phyloP scores from a whole-genome alignment of 2,888 invertebrate genomes.

The Lypha dubia region DNA sequence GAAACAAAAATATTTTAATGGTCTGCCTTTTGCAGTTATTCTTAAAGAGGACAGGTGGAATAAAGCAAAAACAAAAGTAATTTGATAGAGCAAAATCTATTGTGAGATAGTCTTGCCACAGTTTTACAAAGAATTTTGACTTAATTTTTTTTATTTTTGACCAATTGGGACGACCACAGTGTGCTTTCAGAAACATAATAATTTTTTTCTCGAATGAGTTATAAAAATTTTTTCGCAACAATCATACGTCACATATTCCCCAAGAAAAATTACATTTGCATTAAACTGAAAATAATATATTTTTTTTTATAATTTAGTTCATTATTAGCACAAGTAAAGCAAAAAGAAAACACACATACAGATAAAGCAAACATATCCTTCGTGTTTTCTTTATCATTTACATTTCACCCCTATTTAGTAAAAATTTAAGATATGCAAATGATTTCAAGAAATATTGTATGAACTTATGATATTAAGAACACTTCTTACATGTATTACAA shows the following conservation, averaged over 20 bases:
- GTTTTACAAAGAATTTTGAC: too few species aligned
- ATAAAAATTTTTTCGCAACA: background rate
- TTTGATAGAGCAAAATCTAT: too few species aligned
- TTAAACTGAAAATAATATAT: conserved; percentile 4
- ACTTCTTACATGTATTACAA: background rate
- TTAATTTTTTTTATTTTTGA: too few species aligned
- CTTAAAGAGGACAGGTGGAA: too few species aligned
- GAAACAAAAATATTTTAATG: too few species aligned
- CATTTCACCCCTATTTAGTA: conserved; percentile 59
- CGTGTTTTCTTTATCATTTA: conserved; percentile 49
- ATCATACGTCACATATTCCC: background rate
- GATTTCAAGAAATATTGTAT: conserved; percentile 23
- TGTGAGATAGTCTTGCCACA: too few species aligned
- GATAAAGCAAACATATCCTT: conserved; percentile 17
- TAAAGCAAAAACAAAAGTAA: too few species aligned
- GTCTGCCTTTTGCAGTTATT: too few species aligned
- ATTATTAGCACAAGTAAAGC: conserved; percentile 17
- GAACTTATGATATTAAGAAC: conserved; percentile 9
- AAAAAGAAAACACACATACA: background rate
- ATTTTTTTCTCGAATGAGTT: background rate
- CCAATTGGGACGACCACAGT: too few species aligned
- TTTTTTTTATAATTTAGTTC: conserved; percentile 17
- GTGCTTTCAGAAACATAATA: too few species aligned
- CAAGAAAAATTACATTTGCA: background rate
- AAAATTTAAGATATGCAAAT: conserved; percentile 65